A percentile compares a stretch with the other conserved stretches of the same genome.
These are phyloP conservation scores for Numenius phaeopus DNA, from an alignment of 2,797 vertebrate species.

Conservation along the genomic window DNA sequence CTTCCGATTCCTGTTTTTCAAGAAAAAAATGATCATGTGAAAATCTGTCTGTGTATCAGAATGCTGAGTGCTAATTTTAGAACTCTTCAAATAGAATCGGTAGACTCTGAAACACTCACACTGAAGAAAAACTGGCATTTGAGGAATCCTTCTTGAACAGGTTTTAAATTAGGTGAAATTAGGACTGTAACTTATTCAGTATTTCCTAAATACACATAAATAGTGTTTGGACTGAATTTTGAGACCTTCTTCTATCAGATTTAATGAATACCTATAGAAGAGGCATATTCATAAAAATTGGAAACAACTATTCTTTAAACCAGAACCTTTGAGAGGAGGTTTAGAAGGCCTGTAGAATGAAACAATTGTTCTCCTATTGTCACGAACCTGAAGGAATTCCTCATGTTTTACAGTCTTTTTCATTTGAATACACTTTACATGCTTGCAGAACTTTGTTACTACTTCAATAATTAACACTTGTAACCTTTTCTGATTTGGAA, in stretches of 20 bases:
- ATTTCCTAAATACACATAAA: background rate
- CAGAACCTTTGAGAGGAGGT: background rate
- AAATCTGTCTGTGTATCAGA: background rate
- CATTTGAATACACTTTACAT: background rate
- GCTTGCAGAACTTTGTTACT: background rate
- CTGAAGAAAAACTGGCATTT: background rate
- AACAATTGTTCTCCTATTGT: background rate
- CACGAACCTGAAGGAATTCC: background rate
- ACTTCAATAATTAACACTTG: background rate
- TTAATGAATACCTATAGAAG: background rate
- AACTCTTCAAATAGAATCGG: slow-evolving; percentile 11
- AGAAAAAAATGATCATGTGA: background rate
- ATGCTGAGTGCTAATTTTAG: slow-evolving; percentile 31
- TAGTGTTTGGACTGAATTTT: background rate
- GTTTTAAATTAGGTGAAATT: slow-evolving; percentile 21
- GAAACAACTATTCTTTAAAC: background rate
- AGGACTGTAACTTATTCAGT: background rate
- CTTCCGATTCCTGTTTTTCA: background rate
- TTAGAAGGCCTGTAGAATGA: background rate
- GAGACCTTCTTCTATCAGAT: background rate
- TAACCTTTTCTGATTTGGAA: background rate
- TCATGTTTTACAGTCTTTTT: background rate
- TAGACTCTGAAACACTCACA: background rate
- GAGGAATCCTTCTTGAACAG: background rate
- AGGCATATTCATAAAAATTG: background rate